phyloP scores from a whole-genome alignment of 1,140 invertebrate genomes.

The Sycophila sp. region DNA sequence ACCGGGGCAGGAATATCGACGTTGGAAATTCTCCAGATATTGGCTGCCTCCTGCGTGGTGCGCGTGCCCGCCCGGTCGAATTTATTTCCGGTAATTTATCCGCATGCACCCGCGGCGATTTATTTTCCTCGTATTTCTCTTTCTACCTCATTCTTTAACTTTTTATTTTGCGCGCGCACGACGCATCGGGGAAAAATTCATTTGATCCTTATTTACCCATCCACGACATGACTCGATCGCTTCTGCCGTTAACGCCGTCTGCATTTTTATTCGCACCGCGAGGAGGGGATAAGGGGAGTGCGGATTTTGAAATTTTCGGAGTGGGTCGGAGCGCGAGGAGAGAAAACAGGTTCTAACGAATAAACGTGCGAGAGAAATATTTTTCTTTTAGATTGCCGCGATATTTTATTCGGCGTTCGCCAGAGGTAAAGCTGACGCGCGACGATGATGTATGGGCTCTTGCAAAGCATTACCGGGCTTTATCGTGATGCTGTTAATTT shows the following conservation, averaged over 20 bases:
- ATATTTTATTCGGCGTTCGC: too few relatives aligned
- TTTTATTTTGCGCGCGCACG: too few relatives aligned
- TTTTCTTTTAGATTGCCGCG: too few relatives aligned
- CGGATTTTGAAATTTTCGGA: too few relatives aligned
- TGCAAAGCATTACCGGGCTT: too few relatives aligned
- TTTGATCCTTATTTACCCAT: constrained; percentile 9
- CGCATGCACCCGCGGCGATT: constrained; percentile 37
- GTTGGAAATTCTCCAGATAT: constrained; percentile 53
- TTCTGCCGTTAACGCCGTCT: neutral
- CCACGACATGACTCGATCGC: neutral
- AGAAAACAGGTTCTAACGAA: too few relatives aligned
- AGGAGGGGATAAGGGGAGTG: neutral
- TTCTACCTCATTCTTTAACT: too few relatives aligned
- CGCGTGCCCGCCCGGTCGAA: constrained; percentile 30
- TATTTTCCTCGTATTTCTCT: constrained; percentile 18
- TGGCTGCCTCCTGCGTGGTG: constrained; percentile 39
- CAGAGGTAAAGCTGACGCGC: too few relatives aligned
- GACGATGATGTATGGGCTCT: too few relatives aligned
- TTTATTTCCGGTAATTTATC: constrained; percentile 55
- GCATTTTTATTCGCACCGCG: constrained; percentile 9
- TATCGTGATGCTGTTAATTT: too few relatives aligned
- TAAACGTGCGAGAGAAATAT: too few relatives aligned
- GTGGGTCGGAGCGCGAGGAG: too few relatives aligned
- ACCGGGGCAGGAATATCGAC: constrained; percentile 48
- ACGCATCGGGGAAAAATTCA: constrained; percentile 19